These are phyloP conservation scores for Engraulis encrasicolus DNA, from an alignment of 2,113 vertebrate genomes.

Conservation along the genomic window DNA sequence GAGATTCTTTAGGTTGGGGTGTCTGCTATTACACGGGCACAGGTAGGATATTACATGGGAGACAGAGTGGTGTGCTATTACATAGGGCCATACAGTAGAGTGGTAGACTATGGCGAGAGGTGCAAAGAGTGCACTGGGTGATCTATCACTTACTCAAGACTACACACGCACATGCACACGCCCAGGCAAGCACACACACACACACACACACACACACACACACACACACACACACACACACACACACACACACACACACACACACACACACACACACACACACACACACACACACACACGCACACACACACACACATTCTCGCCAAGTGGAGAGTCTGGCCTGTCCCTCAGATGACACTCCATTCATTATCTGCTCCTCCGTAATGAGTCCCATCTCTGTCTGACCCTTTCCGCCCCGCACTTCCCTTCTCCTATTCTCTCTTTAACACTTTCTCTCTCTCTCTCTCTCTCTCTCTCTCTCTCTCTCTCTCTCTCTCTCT, in stretches of 20 bases:
- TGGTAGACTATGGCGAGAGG: too few species aligned
- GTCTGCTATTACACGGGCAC: too few species aligned
- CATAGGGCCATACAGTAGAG: too few species aligned
- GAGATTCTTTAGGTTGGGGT: too few species aligned
- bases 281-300: conserved; percentile 13
- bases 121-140: not conserved
- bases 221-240: not conserved
- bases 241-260: conserved; percentile 16
- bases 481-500: not conserved
- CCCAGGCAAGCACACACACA: not conserved
- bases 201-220: conserved; percentile 13
- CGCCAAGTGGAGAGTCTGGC: conserved; percentile 13
- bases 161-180: conserved; percentile 8
- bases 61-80: too few species aligned
- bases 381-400: conserved; percentile 30
- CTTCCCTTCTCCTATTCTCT: not conserved
- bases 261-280: not conserved
- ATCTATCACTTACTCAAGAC: conserved; percentile 17
- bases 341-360: conserved; percentile 12
- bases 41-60: too few species aligned
- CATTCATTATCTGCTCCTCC: not conserved
- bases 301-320: not conserved
- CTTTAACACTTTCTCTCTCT: not conserved
- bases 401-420: not conserved
- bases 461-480: not conserved